Percentiles rank a stretch among this genome's conserved stretches.
phyloP scores from a whole-genome alignment of 1,140 invertebrate genomes.

The Nephotettix cincticeps region DNA sequence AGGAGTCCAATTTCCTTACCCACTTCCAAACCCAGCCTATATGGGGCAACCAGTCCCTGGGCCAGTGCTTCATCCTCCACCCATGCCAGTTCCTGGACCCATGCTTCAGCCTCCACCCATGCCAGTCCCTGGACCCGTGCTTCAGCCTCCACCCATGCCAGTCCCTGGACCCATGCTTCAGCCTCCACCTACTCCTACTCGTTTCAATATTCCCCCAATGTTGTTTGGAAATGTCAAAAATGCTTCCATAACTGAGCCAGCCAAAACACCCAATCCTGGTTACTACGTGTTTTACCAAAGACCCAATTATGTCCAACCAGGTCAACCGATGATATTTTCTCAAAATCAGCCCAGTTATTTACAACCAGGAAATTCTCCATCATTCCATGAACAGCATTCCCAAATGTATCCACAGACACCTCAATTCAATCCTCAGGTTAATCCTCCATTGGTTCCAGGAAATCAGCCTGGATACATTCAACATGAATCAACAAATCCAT shows the following conservation, averaged over 20 bases:
- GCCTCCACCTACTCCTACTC: not conserved
- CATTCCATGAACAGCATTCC: conserved; percentile 17
- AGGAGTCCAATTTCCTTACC: not conserved
- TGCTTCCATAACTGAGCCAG: not conserved
- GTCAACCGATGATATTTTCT: not conserved
- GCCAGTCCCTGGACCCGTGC: no score
- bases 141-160: not conserved
- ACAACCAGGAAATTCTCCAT: not conserved
- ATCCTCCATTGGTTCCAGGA: not conserved
- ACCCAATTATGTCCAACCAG: not conserved
- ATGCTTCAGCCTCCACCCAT: conserved; percentile 8
- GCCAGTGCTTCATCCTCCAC: not conserved
- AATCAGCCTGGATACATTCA: not conserved
- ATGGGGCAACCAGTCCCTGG: not conserved
- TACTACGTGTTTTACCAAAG: conserved; percentile 5
- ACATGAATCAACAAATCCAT: not conserved
- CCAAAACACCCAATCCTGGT: not conserved
- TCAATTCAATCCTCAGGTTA: not conserved
- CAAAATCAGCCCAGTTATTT: conserved; percentile 13
- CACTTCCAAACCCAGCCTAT: not conserved
- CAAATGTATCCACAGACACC: not conserved
- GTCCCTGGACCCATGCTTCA: not conserved
- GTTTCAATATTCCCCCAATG: conserved; percentile 17
- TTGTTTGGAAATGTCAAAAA: not conserved
- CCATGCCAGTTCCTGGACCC: not conserved